Evolutionary conservation across 2,797 vertebrate genomes (phyloP).

Genomic region (Anas flavirostris): DNA sequence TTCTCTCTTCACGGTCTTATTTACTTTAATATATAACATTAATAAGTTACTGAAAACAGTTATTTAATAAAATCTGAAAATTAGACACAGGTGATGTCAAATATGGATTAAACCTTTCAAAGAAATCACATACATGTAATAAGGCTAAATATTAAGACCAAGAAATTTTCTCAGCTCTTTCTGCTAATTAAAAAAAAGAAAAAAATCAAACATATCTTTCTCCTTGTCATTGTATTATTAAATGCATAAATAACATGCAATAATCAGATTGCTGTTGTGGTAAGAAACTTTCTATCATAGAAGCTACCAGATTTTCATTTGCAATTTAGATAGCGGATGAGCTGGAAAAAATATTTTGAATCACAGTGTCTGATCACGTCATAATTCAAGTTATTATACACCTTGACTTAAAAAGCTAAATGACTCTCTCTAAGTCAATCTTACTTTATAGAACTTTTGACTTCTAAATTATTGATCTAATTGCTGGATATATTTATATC

Average conservation of each 20-base stretch:
- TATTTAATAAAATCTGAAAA: slow-evolving; percentile 53
- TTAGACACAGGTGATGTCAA: slow-evolving; percentile 26
- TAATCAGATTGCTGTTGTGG: not conserved
- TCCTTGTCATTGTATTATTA: slow-evolving; percentile 36
- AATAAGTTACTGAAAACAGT: slow-evolving; percentile 45
- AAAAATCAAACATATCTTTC: slow-evolving; percentile 31
- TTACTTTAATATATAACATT: slow-evolving; percentile 50
- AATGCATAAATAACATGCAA: slow-evolving; percentile 23
- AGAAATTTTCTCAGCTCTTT: slow-evolving; percentile 23
- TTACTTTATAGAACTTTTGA: not conserved
- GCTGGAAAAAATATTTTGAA: not conserved
- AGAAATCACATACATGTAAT: not conserved
- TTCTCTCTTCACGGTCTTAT: not conserved
- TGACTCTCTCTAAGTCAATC: not conserved
- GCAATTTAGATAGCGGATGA: not conserved
- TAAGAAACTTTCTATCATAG: not conserved
- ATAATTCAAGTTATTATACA: not conserved
- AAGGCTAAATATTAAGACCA: slow-evolving; percentile 33
- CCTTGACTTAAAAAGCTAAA: not conserved
- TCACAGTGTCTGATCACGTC: not conserved
- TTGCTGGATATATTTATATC: not conserved
- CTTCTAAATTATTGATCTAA: not conserved
- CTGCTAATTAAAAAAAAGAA: slow-evolving; percentile 30
- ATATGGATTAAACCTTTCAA: slow-evolving; percentile 38
- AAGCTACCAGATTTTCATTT: not conserved